These are phyloP conservation scores for Plagodis dolabraria DNA, from an alignment of 2,888 invertebrate genomes.

Conservation along the genomic window DNA sequence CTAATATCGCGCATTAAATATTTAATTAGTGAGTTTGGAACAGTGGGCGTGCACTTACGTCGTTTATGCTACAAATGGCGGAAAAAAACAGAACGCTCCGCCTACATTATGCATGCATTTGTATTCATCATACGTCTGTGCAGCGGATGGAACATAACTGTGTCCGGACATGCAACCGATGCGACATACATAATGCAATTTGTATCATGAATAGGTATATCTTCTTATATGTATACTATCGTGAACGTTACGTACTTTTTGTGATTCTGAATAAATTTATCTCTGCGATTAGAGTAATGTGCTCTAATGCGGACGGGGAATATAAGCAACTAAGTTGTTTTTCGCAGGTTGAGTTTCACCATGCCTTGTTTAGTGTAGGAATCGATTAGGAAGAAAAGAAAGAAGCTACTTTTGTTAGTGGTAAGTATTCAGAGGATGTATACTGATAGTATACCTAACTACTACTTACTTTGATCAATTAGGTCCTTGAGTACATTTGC, in stretches of 20 bases:
- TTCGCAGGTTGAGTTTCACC: not conserved
- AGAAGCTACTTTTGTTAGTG: no score
- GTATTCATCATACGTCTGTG: conserved; percentile 53
- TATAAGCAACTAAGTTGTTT: not conserved
- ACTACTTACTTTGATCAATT: no score
- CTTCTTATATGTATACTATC: conserved; percentile 3
- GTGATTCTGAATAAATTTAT: conserved; percentile 8
- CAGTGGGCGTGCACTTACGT: conserved; percentile 56
- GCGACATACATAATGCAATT: conserved; percentile 39
- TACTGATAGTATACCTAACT: no score
- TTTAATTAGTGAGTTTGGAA: conserved; percentile 55
- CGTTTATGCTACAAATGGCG: conserved; percentile 62
- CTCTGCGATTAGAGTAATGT: conserved; percentile 10
- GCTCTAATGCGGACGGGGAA: conserved; percentile 1
- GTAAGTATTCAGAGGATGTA: no score
- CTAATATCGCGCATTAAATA: conserved; percentile 47
- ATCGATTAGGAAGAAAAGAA: no score
- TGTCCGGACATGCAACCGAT: conserved; percentile 56
- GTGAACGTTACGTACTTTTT: conserved; percentile 2
- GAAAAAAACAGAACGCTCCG: conserved; percentile 59
- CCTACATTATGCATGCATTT: conserved; percentile 55
- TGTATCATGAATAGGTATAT: conserved; percentile 19
- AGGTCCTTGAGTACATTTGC: no score
- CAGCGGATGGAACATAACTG: conserved; percentile 56
- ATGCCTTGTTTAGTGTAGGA: not conserved